Evolutionary conservation across 2,113 vertebrate species (phyloP).

Genomic region (Pithys albifrons): DNA sequence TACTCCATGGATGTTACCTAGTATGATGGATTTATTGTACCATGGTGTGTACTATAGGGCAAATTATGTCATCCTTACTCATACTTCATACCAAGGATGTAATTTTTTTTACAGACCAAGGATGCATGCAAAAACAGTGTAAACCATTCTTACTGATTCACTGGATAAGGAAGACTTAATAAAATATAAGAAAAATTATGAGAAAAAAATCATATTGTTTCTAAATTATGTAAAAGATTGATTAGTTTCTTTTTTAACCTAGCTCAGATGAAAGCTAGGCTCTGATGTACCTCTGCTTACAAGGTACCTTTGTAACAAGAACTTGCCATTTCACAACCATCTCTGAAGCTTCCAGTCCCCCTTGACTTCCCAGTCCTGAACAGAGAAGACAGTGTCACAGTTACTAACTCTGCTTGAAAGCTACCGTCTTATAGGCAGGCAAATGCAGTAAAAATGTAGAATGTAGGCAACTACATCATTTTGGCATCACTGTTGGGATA

Average conservation of each 20-base stretch:
- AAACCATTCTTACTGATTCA: not conserved
- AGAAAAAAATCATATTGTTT: not conserved
- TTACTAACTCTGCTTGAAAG: not conserved
- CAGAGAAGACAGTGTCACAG: not conserved
- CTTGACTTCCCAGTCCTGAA: not conserved
- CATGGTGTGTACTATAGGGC: not conserved
- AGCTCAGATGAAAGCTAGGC: not conserved
- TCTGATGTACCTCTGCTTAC: not conserved
- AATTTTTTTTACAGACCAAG: not conserved
- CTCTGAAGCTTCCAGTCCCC: not conserved
- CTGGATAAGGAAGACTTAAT: not conserved
- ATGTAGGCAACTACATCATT: not conserved
- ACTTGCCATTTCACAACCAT: not conserved
- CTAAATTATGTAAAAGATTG: not conserved
- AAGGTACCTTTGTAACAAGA: not conserved
- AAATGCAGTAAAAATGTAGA: not conserved
- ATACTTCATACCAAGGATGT: not conserved
- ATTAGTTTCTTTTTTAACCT: not conserved
- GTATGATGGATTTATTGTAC: not conserved
- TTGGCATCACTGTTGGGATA: not conserved
- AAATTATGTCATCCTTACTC: not conserved
- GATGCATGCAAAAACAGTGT: not conserved
- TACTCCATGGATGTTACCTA: not conserved
- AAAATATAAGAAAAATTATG: not conserved
- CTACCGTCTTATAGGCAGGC: not conserved